A percentile compares a stretch with the other conserved stretches of the same genome.
These are phyloP conservation scores for Dicyrtomina minuta DNA, from an alignment of 2,888 invertebrate species.

Conservation along the genomic window DNA sequence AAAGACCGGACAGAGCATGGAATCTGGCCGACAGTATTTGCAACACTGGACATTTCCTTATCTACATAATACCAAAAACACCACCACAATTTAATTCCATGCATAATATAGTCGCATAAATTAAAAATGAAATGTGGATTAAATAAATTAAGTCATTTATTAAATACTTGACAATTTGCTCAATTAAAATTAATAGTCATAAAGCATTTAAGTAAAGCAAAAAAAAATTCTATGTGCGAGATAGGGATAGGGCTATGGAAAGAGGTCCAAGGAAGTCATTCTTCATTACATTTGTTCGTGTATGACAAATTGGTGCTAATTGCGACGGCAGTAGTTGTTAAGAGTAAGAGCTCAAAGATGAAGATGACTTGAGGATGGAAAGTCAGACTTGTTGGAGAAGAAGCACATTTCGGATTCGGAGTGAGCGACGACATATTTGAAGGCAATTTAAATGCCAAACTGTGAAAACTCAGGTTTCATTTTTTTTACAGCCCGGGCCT, in stretches of 20 bases:
- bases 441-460: slow-evolving; percentile 34
- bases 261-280: no score
- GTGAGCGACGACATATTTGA: slow-evolving; percentile 27
- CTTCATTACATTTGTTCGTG: slow-evolving; percentile 25
- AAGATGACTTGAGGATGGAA: neutral
- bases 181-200: no score
- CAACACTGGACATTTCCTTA: slow-evolving; percentile 46
- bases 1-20: slow-evolving; percentile 47
- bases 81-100: neutral
- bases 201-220: no score
- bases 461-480: slow-evolving; percentile 26
- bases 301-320: slow-evolving; percentile 32
- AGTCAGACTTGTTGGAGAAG: no score
- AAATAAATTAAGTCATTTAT: neutral
- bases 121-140: no score
- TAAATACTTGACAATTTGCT: neutral
- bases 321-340: neutral
- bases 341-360: neutral
- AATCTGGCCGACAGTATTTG: slow-evolving; percentile 49
- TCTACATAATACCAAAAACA: slow-evolving; percentile 29
- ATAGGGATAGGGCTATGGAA: no score
- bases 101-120: no score
- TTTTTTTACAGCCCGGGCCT: neutral
- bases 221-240: no score
- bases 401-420: slow-evolving; percentile 3